A percentile compares a stretch with the other conserved stretches of the same genome.
phyloP scores from a whole-genome alignment of 2,113 vertebrate species.

The Apus apus region DNA sequence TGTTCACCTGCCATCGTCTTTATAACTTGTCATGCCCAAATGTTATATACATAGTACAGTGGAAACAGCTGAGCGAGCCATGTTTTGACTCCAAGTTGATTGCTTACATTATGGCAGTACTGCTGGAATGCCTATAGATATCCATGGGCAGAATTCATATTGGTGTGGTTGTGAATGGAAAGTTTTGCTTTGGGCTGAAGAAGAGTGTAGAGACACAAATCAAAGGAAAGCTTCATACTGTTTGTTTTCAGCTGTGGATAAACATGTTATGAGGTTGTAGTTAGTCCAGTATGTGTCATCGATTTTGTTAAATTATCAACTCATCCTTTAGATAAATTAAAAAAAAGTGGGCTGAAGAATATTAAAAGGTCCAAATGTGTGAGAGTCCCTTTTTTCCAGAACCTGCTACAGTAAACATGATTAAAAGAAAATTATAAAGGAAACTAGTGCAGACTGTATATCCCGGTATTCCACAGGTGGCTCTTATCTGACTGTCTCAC shows the following conservation, averaged over 20 bases:
- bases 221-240: neutral
- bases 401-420: neutral
- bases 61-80: neutral
- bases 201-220: rapidly evolving
- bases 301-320: neutral
- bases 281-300: neutral
- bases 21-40: neutral
- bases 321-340: neutral
- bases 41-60: neutral
- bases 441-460: neutral
- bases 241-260: neutral
- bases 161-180: neutral
- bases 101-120: rapidly evolving
- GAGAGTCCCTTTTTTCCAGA: neutral
- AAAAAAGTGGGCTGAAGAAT: rapidly evolving
- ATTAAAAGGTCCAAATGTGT: neutral
- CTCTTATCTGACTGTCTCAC: neutral
- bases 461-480: neutral
- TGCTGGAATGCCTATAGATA: neutral
- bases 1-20: neutral
- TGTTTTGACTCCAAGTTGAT: neutral
- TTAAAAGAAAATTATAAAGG: neutral
- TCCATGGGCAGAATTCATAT: neutral
- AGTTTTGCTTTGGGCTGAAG: neutral
- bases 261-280: neutral